Base-by-base conservation (phyloP, 2,888 invertebrate genomes). In the Apamea epomidion region DNA sequence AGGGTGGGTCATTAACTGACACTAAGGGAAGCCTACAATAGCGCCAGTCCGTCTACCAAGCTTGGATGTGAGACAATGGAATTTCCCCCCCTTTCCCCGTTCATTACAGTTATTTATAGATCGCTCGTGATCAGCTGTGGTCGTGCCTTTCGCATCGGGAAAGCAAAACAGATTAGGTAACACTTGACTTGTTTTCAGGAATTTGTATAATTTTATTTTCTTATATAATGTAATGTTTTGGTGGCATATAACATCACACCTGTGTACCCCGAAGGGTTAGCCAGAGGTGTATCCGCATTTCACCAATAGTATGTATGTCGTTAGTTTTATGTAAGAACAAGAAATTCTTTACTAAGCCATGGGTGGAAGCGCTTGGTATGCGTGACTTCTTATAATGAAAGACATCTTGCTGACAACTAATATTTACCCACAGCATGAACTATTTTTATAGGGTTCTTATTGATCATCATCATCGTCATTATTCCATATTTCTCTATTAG, bases 11-110 rank as follows among this genome's bases (percentile, higher is more conserved):
- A 74, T 60, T 81, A 81, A 80, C 21, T 6, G 68, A n/a, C n/a
- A 68, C 51, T 21, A 25, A 8, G 2, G 51, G n/a, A 25, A 54
- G 60, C 51, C 14, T 14, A 37, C 21, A 62, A 48, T 21, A 32
- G 81, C 81, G 75, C 6, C 81, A 51, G n/a, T 21, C 81, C 12
- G 75, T 68, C 82, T 81, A 7, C 51, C 21, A 45, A 81, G 51
- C 42, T 54, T 14, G 8, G 18, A 8, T 10, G 18, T 16, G 16
- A 37, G 21, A 80, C 58, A 67, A 29, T 42, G 42, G 16, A 51
- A 12, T 29, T 58, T 42, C 0, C 32, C n/a, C 32, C n/a, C 42
- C 51, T 51, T 74, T 58, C n/a, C 14, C 8, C 8, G 8, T 32
- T 21, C 21, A 29, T 45, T 71, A 64, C 2, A 69, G 25, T 25